Evolutionary conservation across 2,888 invertebrate genomes (phyloP), one percentile per base, ranked within the genome.

Genomic region (Drosophila testacea): DNA sequence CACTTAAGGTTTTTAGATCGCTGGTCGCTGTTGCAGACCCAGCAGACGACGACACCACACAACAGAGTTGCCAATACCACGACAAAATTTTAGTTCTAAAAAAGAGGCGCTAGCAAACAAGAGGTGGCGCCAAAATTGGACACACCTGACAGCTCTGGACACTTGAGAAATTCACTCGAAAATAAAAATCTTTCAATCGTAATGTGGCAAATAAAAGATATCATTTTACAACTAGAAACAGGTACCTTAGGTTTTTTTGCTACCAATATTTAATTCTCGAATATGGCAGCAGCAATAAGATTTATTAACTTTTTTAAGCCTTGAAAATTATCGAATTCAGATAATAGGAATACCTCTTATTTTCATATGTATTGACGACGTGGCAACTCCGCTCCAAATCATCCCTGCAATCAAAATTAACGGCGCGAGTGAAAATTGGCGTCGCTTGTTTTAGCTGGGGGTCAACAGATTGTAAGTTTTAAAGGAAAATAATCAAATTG

Each of bases 391-490:
- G 44, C 27, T 28, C 1, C 30, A 41, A 28, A 3, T 16, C 80
- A 69, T 22, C 81, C 22, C 69, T 79, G 44, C 65, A 73, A 46
- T 85, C 83, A 71, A 83, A 82, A 72, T 55, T 83, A 83, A 83
- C 82, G 82, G 82, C 88, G 82, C 69, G 81, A 71, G 69, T 48
- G 28, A 62, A 54, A 39, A 39, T 46, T 65, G 74, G 82, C 82
- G 82, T 88, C 82, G 68, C 81, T 85, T 88, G 47, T 47, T 55
- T 42, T 67, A 54, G 10, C 48, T 6, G 6, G 22, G 22, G 3
- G 41, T 47, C 16, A n/a, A 48, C 22, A 32, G 44, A 32, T 66
- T 50, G 48, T 44, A 36, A 27, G 9, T 60, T 32, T 30, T 30
- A 16, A 28, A 36, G n/a, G 2, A 54, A 54, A 47, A 59, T 42